Evolutionary conservation across 1,140 invertebrate genomes (phyloP).

Genomic region (Argopecten irradians): DNA sequence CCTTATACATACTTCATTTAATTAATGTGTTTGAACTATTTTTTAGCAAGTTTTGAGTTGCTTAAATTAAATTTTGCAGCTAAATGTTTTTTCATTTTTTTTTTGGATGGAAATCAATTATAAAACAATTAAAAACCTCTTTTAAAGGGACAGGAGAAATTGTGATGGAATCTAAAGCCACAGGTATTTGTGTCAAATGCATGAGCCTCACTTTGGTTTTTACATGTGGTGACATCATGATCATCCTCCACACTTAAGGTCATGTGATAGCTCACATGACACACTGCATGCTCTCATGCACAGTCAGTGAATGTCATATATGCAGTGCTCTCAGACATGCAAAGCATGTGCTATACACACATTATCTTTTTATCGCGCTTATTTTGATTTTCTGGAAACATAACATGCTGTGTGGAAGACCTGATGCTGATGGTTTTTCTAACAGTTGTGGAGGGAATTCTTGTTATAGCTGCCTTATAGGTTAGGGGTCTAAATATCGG

Average conservation of each 20-base stretch:
- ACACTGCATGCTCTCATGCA: background rate
- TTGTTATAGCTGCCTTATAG: too few species aligned
- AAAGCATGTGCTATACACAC: background rate
- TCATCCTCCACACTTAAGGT: background rate
- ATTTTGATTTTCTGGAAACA: background rate
- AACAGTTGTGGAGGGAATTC: too few species aligned
- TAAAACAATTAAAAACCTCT: background rate
- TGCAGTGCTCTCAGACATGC: background rate
- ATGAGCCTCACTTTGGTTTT: constrained; percentile 15
- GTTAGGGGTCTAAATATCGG: too few species aligned
- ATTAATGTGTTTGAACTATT: background rate
- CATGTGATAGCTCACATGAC: background rate
- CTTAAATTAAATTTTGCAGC: background rate
- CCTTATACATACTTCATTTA: background rate
- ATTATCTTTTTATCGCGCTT: background rate
- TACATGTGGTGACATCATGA: constrained; percentile 5
- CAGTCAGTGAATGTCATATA: background rate
- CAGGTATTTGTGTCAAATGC: constrained; percentile 4
- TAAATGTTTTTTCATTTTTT: background rate
- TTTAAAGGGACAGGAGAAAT: constrained; percentile 17
- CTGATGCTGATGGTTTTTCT: too few species aligned
- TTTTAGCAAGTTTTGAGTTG: background rate
- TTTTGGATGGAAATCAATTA: background rate
- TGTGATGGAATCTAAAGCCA: background rate
- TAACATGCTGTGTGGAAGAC: background rate